Conservation (phyloP, 2,888 invertebrate species). For the Leptinotarsa juncta region DNA sequence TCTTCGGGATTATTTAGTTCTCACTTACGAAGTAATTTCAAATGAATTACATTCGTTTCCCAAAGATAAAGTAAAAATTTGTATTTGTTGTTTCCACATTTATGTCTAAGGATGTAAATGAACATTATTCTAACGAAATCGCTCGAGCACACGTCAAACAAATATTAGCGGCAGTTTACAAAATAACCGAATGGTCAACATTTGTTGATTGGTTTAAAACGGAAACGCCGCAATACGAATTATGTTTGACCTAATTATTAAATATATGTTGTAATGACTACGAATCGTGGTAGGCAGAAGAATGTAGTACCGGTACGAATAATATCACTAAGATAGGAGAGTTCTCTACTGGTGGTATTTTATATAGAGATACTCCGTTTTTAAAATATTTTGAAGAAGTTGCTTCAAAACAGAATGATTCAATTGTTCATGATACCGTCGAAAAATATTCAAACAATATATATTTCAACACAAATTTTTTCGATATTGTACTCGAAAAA, state of each 20-base stretch:
- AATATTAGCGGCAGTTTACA: background rate
- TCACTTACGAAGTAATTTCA: background rate
- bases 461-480: background rate
- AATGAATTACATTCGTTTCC: background rate
- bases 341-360: background rate
- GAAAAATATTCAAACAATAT: background rate
- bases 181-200: background rate
- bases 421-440: background rate
- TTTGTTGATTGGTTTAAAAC: constrained; percentile 5
- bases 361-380: background rate
- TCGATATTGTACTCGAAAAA: constrained; percentile 13
- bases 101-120: background rate
- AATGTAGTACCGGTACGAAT: background rate
- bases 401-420: background rate
- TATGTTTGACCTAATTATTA: background rate
- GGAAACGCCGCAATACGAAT: background rate
- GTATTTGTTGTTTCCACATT: constrained; percentile 11
- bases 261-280: background rate
- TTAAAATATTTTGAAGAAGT: background rate
- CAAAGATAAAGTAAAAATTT: background rate
- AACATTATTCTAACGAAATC: background rate
- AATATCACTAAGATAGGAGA: background rate
- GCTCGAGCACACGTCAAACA: background rate
- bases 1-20: background rate
- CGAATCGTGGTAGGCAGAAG: background rate